These are phyloP conservation scores for Cantharis lateralis DNA, from an alignment of 2,888 invertebrate genomes.

Conservation along the genomic window DNA sequence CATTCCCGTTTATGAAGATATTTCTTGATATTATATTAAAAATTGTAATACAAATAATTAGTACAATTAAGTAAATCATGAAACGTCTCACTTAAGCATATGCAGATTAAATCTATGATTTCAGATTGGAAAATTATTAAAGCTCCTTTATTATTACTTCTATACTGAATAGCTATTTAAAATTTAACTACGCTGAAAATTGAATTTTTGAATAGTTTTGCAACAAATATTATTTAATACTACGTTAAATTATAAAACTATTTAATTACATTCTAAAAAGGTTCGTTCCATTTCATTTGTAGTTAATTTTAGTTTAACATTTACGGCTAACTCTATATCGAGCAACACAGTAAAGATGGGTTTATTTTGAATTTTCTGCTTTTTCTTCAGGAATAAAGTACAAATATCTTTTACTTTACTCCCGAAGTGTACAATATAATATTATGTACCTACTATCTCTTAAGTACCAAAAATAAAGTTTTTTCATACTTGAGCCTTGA, in stretches of 20 bases:
- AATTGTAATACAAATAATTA: neutral
- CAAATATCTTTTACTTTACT: no score
- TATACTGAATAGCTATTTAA: neutral
- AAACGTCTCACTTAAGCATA: neutral
- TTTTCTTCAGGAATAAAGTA: no score
- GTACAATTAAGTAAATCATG: neutral
- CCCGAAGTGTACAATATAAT: no score
- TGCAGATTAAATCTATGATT: neutral
- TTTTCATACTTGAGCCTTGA: no score
- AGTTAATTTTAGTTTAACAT: neutral
- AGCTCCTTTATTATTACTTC: neutral
- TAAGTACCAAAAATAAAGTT: no score
- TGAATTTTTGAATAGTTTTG: neutral
- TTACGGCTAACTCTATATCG: neutral
- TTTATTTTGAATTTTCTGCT: no score
- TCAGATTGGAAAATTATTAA: neutral
- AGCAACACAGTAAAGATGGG: neutral
- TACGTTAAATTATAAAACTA: neutral
- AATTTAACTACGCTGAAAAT: neutral
- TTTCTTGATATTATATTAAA: neutral
- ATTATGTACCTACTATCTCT: no score
- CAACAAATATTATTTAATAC: neutral
- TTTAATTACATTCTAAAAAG: neutral
- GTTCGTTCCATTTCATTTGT: neutral
- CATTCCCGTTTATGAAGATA: no score